Percentiles rank a stretch among this genome's conserved stretches.
Evolutionary conservation across 2,888 invertebrate genomes (phyloP).

Genomic region (Saturnia japonica): DNA sequence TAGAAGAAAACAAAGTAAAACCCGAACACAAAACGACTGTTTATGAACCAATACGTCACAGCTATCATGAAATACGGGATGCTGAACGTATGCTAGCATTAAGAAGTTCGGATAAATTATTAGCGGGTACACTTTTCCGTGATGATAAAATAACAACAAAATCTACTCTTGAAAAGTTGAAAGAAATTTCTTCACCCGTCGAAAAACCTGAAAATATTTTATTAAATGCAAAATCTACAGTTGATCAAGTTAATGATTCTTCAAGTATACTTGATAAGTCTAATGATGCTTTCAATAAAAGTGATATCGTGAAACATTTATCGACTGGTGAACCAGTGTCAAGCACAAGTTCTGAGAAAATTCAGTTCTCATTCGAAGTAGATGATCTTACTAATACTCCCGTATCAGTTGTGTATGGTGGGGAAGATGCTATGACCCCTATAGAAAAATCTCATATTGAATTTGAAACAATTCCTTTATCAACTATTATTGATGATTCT

Average conservation of each 20-base stretch:
- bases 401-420: slow-evolving; percentile 44
- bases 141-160: slow-evolving; percentile 11
- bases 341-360: slow-evolving; percentile 27
- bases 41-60: slow-evolving; percentile 41
- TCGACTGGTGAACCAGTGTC: neutral
- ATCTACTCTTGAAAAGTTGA: slow-evolving; percentile 17
- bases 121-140: slow-evolving; percentile 12
- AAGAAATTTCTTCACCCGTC: slow-evolving; percentile 22
- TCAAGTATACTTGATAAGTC: neutral
- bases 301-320: neutral
- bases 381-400: slow-evolving; percentile 54
- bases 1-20: slow-evolving; percentile 17
- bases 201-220: neutral
- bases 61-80: slow-evolving; percentile 54
- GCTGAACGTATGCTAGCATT: slow-evolving; percentile 42
- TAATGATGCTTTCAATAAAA: neutral
- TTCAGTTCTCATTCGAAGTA: slow-evolving; percentile 49
- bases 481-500: neutral
- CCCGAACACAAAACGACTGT: slow-evolving; percentile 19
- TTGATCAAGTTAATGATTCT: neutral
- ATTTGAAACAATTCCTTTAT: slow-evolving; percentile 19
- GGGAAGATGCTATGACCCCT: slow-evolving; percentile 31
- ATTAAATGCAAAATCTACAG: neutral
- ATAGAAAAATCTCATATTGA: slow-evolving; percentile 23
- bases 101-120: slow-evolving; percentile 20